Percentiles rank a stretch among this genome's conserved stretches.
These are phyloP conservation scores for Sebastes matsubarae DNA, from an alignment of 2,797 vertebrate genomes.

Conservation along the genomic window DNA sequence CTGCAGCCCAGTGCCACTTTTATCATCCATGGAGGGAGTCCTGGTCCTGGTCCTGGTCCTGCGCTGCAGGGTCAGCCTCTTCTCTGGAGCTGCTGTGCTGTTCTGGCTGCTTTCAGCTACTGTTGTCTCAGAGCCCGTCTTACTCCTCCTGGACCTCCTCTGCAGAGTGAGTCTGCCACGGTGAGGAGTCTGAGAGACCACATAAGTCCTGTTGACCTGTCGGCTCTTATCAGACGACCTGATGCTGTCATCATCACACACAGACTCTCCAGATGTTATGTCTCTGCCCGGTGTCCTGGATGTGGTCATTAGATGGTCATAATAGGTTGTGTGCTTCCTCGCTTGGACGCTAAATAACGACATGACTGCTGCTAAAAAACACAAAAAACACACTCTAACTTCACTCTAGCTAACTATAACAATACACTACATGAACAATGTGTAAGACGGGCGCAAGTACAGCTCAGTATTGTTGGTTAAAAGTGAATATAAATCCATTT, in stretches of 20 bases:
- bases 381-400: neutral
- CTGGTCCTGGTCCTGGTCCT: slow-evolving; percentile 75
- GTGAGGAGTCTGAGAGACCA: slow-evolving; percentile 76
- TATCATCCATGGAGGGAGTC: slow-evolving; percentile 68
- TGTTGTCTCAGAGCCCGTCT: slow-evolving; percentile 52
- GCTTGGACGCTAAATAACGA: slow-evolving; percentile 72
- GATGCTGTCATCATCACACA: slow-evolving; percentile 29
- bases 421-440: neutral
- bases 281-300: slow-evolving; percentile 44
- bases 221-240: slow-evolving; percentile 62
- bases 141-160: slow-evolving; percentile 79
- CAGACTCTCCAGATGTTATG: slow-evolving; percentile 29
- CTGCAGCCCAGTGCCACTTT: slow-evolving; percentile 9
- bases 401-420: neutral
- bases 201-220: slow-evolving; percentile 85
- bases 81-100: slow-evolving; percentile 59
- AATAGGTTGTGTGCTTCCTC: slow-evolving; percentile 70
- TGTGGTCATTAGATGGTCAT: slow-evolving; percentile 65
- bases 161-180: slow-evolving; percentile 81
- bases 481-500: neutral
- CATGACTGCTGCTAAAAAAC: slow-evolving; percentile 49
- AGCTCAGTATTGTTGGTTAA: neutral
- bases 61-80: slow-evolving; percentile 80
- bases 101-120: slow-evolving; percentile 54
- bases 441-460: neutral